Base-by-base conservation (phyloP, 2,113 vertebrate genomes). In the Clarias magur region DNA sequence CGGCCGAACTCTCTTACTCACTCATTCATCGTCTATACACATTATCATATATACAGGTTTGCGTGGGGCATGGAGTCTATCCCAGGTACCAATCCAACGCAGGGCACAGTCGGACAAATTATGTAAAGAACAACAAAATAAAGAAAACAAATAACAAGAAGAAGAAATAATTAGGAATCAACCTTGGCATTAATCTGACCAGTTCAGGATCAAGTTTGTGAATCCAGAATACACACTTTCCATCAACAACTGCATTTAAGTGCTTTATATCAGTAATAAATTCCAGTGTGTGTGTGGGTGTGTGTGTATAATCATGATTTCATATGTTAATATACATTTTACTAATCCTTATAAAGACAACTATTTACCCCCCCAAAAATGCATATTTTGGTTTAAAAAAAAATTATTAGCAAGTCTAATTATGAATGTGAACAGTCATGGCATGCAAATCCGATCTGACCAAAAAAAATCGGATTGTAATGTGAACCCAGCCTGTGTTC, bases 231-330 rank as follows among this genome's bases (percentile, higher is more conserved):
- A 5, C 79, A 72, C 65, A 63, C 57, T 42, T 85, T 70, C 23
- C 67, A 80, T 78, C 62, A 81, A 34, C 21, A 57, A 67, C 78
- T 75, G 80, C 38, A 17, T 67, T 60, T 82, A 53, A 65, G 48
- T 48, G 48, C 6, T 48, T 48, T 48, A 48, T 48, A 48, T 48
- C 48, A 48, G 42, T 42, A 6, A 6, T 13, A 21, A 42, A 25
- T 19, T 12, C 38, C 17, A 48, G 21, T 21, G 19, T 72, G 34
- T 42, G 30, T 72, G 19, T 42, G 27, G 34, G 27, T 72, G 30
- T 27, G 68, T 1, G 30, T 19, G 27, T 19, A 17, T 23, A 7
- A 0, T 27, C 19, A 21, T 72, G 67, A 3, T 10, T 27, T 54
- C 15, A n/a, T 78, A 54, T 53, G 25, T 54, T 78, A n/a, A 48